Evolutionary conservation across 2,888 invertebrate species (phyloP).

Genomic region (Eristalinus sepulchralis): DNA sequence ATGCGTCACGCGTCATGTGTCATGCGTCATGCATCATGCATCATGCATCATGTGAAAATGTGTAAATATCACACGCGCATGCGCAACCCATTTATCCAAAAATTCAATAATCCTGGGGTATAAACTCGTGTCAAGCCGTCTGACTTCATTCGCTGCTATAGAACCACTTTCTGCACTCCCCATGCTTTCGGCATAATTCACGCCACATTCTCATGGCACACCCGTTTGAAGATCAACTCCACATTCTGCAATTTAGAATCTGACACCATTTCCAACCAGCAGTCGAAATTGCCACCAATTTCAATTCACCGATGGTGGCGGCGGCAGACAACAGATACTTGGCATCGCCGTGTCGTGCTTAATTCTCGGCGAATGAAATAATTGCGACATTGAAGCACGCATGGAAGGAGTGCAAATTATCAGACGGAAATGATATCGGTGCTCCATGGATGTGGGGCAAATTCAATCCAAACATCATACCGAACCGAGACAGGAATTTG

Average conservation of each 20-base stretch:
- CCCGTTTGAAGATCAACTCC: background rate
- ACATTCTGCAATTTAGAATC: background rate
- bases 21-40: too few species aligned
- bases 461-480: conserved; percentile 66
- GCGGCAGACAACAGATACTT: background rate
- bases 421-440: conserved; percentile 38
- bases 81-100: too few species aligned
- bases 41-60: too few species aligned
- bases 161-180: too few species aligned
- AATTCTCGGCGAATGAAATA: conserved; percentile 61
- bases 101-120: too few species aligned
- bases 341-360: conserved; percentile 27
- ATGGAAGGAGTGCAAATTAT: conserved; percentile 14
- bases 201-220: background rate
- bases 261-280: background rate
- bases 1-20: too few species aligned
- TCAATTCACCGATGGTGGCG: background rate
- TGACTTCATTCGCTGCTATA: too few species aligned
- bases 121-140: too few species aligned
- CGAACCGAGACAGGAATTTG: conserved; percentile 63
- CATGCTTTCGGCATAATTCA: background rate
- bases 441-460: conserved; percentile 56
- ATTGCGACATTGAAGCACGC: conserved; percentile 45
- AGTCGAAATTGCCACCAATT: background rate
- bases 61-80: too few species aligned